A percentile compares a stretch with the other conserved stretches of the same genome.
Evolutionary conservation across 2,113 vertebrate genomes (phyloP).

Genomic region (Pelecanus crispus): DNA sequence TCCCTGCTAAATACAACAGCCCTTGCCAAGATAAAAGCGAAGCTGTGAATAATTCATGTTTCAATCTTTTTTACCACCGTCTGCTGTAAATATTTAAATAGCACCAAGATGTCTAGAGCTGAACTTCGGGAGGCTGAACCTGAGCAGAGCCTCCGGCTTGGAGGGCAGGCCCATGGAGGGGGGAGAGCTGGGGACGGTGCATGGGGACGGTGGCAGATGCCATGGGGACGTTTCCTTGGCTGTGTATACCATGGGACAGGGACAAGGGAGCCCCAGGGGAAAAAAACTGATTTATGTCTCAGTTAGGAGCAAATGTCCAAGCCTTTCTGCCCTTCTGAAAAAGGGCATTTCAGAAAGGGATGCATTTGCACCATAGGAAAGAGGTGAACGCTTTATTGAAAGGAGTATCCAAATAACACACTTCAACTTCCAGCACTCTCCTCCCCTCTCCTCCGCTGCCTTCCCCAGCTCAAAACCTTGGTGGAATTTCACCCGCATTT

Average conservation of each 20-base stretch:
- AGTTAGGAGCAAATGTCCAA: not conserved
- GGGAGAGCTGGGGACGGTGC: not conserved
- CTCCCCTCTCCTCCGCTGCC: not conserved
- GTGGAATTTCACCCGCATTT: not conserved
- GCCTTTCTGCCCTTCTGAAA: not conserved
- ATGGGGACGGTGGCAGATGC: not conserved
- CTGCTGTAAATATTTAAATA: slow-evolving; percentile 71
- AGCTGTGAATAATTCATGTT: slow-evolving; percentile 72
- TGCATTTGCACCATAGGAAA: not conserved
- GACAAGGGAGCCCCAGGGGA: not conserved
- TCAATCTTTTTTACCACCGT: slow-evolving; percentile 47
- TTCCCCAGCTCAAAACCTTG: not conserved
- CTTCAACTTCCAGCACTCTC: not conserved
- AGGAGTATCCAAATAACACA: not conserved
- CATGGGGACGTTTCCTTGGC: not conserved
- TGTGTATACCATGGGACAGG: not conserved
- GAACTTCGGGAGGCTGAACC: not conserved
- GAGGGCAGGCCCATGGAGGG: not conserved
- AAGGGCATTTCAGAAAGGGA: not conserved
- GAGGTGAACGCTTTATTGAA: not conserved
- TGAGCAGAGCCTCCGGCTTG: not conserved
- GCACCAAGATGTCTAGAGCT: slow-evolving; percentile 30
- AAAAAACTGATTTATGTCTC: not conserved
- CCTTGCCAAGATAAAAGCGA: slow-evolving; percentile 64
- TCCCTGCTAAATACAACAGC: not conserved